These are phyloP conservation scores for Pteropus alecto DNA, from an alignment of 2,113 vertebrate species.

Conservation along the genomic window DNA sequence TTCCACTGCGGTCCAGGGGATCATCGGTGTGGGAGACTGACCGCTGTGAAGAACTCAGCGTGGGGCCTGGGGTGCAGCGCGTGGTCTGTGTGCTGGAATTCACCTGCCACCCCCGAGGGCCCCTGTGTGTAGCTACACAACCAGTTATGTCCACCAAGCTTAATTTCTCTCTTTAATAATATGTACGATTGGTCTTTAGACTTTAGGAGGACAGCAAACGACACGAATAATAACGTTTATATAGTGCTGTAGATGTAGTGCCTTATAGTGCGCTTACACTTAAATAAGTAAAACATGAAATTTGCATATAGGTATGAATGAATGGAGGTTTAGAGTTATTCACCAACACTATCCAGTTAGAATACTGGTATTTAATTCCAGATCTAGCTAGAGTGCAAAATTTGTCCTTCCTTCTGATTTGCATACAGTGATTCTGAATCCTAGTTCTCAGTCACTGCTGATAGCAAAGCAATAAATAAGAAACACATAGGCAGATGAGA, in stretches of 20 bases:
- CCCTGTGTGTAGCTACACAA: accelerated
- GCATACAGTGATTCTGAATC: neutral
- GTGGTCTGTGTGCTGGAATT: neutral
- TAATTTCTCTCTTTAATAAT: accelerated
- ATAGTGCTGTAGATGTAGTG: accelerated
- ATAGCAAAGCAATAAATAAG: neutral
- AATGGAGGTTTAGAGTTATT: too few relatives aligned
- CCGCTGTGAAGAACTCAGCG: neutral
- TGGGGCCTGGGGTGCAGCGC: neutral
- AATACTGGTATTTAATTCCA: neutral
- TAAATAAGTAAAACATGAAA: neutral
- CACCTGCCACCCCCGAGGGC: neutral
- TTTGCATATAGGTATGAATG: neutral
- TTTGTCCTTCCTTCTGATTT: neutral
- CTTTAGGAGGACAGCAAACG: neutral
- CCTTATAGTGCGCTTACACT: neutral
- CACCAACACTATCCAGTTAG: neutral
- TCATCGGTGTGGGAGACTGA: neutral
- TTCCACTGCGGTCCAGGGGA: neutral
- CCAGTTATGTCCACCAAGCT: neutral
- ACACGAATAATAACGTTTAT: neutral
- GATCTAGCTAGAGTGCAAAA: too few relatives aligned
- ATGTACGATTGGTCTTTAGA: neutral
- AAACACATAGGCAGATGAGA: neutral
- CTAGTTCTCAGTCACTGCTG: neutral